Base-by-base conservation (phyloP, 2,797 vertebrate species). In the Pipistrellus pygmaeus region DNA sequence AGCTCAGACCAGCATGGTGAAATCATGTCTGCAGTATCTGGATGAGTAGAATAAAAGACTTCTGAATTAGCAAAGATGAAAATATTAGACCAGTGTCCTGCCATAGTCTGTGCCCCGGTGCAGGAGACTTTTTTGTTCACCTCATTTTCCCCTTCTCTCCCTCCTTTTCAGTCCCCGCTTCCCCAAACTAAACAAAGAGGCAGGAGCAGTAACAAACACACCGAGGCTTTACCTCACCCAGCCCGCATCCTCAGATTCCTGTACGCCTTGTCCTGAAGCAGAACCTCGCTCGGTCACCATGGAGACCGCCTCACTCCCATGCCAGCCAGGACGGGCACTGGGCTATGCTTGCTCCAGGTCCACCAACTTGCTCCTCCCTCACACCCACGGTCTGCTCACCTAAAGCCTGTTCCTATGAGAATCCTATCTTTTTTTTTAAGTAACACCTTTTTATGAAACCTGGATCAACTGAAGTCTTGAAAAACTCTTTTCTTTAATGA, bases 401-500 rank as follows among this genome's bases (percentile, higher is more conserved):
- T 85, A 8, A 85, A 71, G 20, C 53, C 51, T 85, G 1, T 87
- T 82, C 30, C 46, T 77, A 55, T 75, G 62, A 82, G 51, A 95
- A 93, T 86, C 44, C 2, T 66, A 30, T 91, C 94, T 44, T 96
- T 96, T 96, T 92, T 93, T 68, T 83, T 48, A 81, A 90, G 25
- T 71, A 66, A 53, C 20, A 46, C 12, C 38, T 83, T 83, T 94
- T 51, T 5, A 15, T 73, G 77, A 88, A 88, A 88, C 32, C 18
- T 64, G 48, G 35, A 80, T 88, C 88, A 87, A 85, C 57, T 30
- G 1, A 46, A 82, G 23, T 90, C 73, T 93, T 75, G 9, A 85
- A 85, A 94, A 38, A 44, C 44, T 80, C 23, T 80, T 88, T 91
- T 82, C 55, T 55, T 25, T 46, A 69, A 91, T n/a, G 5, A 5